These are phyloP conservation scores for Scomberomorus guttatus DNA, from an alignment of 2,797 vertebrate species.

Conservation along the genomic window DNA sequence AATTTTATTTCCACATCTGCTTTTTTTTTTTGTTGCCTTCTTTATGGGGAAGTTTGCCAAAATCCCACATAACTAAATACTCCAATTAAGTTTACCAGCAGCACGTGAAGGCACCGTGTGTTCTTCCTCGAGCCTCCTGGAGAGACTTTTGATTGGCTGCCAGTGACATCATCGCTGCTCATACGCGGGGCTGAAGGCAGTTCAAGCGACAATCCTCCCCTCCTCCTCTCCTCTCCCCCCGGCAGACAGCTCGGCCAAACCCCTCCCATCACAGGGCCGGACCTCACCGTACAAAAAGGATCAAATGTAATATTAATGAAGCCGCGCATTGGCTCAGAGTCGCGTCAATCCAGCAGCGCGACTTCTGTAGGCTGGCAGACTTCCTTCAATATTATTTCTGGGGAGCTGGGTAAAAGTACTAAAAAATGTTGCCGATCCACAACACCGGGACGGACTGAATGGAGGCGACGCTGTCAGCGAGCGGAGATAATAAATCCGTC, in stretches of 20 bases:
- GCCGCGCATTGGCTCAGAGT: slow-evolving; percentile 81
- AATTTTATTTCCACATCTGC: no score
- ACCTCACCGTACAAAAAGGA: slow-evolving; percentile 56
- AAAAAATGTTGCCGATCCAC: slow-evolving; percentile 88
- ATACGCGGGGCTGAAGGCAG: slow-evolving; percentile 62
- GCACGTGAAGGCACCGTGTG: slow-evolving; percentile 59
- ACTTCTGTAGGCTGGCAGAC: slow-evolving; percentile 82
- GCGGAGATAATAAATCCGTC: slow-evolving; percentile 67
- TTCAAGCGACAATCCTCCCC: slow-evolving; percentile 50
- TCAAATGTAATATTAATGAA: slow-evolving; percentile 77
- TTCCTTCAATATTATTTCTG: slow-evolving; percentile 87
- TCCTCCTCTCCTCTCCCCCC: not conserved
- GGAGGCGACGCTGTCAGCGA: slow-evolving; percentile 75
- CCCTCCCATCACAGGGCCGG: slow-evolving; percentile 77
- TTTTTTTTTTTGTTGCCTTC: not conserved
- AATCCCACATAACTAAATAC: not conserved
- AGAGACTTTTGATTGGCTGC: slow-evolving; percentile 89
- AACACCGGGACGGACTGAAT: slow-evolving; percentile 88
- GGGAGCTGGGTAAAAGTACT: slow-evolving; percentile 90
- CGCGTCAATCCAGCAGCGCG: slow-evolving; percentile 82
- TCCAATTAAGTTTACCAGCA: slow-evolving; percentile 38
- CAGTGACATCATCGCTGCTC: slow-evolving; percentile 91
- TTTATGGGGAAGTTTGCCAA: no score
- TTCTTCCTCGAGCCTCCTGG: slow-evolving; percentile 76
- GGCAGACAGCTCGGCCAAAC: slow-evolving; percentile 57